phyloP scores from a whole-genome alignment of 2,888 invertebrate species.

The Hypomecis atomaria region DNA sequence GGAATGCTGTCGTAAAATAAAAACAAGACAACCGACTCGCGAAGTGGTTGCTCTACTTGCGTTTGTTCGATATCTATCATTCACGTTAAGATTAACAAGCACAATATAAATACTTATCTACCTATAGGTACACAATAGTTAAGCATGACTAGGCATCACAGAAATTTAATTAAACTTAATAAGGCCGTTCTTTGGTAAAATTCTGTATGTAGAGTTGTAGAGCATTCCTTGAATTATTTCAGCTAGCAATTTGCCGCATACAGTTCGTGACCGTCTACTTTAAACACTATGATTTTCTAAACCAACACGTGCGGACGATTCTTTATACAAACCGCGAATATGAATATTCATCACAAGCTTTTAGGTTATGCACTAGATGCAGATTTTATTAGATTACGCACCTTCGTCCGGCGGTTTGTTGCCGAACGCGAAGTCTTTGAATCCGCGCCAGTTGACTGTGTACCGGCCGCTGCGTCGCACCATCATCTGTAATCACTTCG shows the following conservation, averaged over 20 bases:
- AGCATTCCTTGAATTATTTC: background rate
- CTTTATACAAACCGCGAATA: constrained; percentile 1
- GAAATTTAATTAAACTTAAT: too few relatives aligned
- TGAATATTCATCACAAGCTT: constrained; percentile 39
- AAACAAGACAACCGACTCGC: constrained; percentile 17
- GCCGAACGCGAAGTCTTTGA: constrained; percentile 76
- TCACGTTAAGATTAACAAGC: background rate
- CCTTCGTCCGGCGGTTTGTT: constrained; percentile 81
- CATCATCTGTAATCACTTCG: constrained; percentile 68
- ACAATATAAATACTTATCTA: too few relatives aligned
- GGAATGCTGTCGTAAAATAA: constrained; percentile 14
- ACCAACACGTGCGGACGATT: constrained; percentile 1
- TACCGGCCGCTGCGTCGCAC: constrained; percentile 82
- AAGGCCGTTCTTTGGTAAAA: too few relatives aligned
- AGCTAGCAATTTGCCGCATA: constrained; percentile 8
- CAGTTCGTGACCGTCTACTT: constrained; percentile 9
- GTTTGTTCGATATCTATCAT: constrained; percentile 23
- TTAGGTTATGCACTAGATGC: constrained; percentile 60
- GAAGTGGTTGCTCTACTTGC: constrained; percentile 10
- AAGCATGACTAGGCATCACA: too few relatives aligned
- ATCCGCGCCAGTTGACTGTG: constrained; percentile 82
- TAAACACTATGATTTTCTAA: background rate
- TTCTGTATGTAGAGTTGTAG: too few relatives aligned
- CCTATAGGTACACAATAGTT: background rate
- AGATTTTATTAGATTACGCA: constrained; percentile 54